Conservation (phyloP, 1,140 invertebrate species). For the Aphis craccivora region DNA sequence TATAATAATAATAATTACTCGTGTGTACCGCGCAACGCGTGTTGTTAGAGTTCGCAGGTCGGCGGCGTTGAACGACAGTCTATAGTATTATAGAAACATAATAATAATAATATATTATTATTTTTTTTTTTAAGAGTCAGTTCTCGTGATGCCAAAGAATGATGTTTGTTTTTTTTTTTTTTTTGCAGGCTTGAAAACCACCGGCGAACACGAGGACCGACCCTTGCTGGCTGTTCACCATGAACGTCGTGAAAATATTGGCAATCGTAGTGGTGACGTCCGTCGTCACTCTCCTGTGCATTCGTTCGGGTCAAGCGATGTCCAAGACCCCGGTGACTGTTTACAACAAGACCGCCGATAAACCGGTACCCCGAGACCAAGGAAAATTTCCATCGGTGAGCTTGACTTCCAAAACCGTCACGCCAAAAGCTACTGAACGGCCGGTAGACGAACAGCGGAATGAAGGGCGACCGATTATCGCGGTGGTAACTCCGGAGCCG, state of each 20-base stretch:
- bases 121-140: background rate
- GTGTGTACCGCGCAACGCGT: background rate
- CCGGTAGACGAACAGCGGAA: background rate
- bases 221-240: background rate
- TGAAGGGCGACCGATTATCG: background rate
- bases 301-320: slow-evolving; percentile 33
- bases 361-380: background rate
- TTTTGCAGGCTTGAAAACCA: background rate
- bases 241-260: slow-evolving; percentile 10
- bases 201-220: background rate
- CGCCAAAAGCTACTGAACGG: background rate
- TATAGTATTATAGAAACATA: background rate
- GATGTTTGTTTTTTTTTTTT: background rate
- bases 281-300: slow-evolving; percentile 11
- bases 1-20: too few species aligned
- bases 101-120: background rate
- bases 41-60: background rate
- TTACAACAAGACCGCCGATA: background rate
- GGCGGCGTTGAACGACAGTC: background rate
- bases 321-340: background rate
- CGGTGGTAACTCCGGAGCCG: background rate
- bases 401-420: background rate
- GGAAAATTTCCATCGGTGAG: background rate
- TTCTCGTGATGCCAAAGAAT: background rate
- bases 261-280: background rate